phyloP scores from a whole-genome alignment of 35 echinoderm and acorn worm genomes.

The Apostichopus japonicus region DNA sequence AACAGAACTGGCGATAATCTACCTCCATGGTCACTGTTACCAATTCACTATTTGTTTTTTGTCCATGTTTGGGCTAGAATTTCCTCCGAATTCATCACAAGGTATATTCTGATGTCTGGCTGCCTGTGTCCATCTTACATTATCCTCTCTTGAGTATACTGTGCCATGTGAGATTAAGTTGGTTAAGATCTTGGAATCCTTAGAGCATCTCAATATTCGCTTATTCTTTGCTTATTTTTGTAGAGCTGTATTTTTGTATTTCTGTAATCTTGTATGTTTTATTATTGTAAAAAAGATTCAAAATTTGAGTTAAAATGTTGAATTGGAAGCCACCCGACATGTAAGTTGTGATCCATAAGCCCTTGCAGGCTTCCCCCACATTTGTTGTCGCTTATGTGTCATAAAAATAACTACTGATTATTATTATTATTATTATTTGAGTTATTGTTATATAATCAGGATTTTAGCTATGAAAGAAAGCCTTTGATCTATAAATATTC shows the following conservation, averaged over 20 bases:
- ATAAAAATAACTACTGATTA: too few relatives aligned
- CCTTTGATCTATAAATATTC: too few relatives aligned
- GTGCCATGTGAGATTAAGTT: not conserved
- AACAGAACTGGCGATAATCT: not conserved
- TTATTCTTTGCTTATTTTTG: not conserved
- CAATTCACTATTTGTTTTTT: not conserved
- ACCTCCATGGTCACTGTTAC: not conserved
- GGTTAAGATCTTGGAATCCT: not conserved
- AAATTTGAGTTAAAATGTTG: too few relatives aligned
- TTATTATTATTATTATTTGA: too few relatives aligned
- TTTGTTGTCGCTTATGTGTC: too few relatives aligned
- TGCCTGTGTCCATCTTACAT: not conserved
- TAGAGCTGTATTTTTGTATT: not conserved
- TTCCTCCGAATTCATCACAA: not conserved
- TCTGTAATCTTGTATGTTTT: not conserved
- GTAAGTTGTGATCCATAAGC: too few relatives aligned
- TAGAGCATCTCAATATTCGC: not conserved
- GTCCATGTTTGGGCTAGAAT: not conserved
- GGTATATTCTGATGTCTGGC: not conserved
- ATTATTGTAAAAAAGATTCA: too few relatives aligned
- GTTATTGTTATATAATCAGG: too few relatives aligned
- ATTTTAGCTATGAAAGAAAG: too few relatives aligned
- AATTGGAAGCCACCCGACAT: too few relatives aligned
- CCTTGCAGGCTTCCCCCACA: too few relatives aligned
- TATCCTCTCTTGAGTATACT: not conserved